Conservation (phyloP, 2,113 vertebrate species). For the Hemibagrus wyckioides region DNA sequence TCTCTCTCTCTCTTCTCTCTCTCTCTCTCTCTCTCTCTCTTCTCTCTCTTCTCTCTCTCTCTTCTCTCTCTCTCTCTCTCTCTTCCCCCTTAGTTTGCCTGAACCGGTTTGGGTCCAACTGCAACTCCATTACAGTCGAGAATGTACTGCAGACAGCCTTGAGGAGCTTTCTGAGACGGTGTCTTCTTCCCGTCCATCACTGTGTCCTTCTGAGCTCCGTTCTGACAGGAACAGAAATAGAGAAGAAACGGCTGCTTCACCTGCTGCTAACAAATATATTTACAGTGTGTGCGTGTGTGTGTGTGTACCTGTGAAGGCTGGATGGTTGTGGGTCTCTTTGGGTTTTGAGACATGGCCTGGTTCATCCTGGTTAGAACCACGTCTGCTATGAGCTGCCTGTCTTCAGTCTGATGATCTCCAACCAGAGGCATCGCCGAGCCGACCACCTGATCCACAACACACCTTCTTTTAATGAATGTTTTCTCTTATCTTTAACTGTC, state of each 20-base stretch:
- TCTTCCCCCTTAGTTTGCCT: slow-evolving; percentile 84
- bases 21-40: slow-evolving; percentile 26
- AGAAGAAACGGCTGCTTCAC: slow-evolving; percentile 35
- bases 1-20: slow-evolving; percentile 53
- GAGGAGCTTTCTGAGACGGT: slow-evolving; percentile 79
- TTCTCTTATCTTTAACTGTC: neutral
- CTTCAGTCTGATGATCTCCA: slow-evolving; percentile 92
- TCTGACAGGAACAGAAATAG: slow-evolving; percentile 79
- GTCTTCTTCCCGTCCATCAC: slow-evolving; percentile 78
- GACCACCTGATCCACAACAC: slow-evolving; percentile 79
- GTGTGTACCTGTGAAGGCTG: slow-evolving; percentile 87
- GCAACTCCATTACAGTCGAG: slow-evolving; percentile 90
- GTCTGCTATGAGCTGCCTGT: slow-evolving; percentile 91
- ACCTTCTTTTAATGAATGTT: neutral
- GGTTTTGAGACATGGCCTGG: slow-evolving; percentile 81
- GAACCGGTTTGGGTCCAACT: slow-evolving; percentile 88
- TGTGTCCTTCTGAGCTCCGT: slow-evolving; percentile 81
- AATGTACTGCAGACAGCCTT: slow-evolving; percentile 97
- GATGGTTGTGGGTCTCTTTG: slow-evolving; percentile 84
- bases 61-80: slow-evolving; percentile 61
- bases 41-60: too few relatives aligned
- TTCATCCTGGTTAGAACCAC: slow-evolving; percentile 91
- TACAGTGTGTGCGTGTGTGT: neutral
- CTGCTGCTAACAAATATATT: neutral
- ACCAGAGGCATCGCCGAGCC: slow-evolving; percentile 95